Evolutionary conservation across 2,888 invertebrate species (phyloP), one percentile per base, ranked within the genome.

Genomic region (Toxonevra muliebris): DNA sequence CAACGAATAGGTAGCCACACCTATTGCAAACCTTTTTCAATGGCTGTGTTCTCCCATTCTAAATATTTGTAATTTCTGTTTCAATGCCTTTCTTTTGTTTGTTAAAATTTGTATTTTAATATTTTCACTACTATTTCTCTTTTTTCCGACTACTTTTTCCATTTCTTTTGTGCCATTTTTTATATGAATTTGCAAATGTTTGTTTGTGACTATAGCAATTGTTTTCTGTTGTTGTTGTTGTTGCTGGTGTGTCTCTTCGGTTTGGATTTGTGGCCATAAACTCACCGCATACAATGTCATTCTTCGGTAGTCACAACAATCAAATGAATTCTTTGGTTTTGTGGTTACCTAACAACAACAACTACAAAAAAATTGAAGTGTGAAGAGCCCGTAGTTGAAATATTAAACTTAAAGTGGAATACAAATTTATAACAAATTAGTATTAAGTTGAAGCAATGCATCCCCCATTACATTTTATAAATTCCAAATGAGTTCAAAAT

Each of bases 261-360:
- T 74, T 76, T 71, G n/a, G 72, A 75, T 75, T 76, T 76, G 76
- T 76, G 80, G 78, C 76, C 75, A 77, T 77, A 69, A 8, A 8
- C 19, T 45, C 19, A 10, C 40, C n/a, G 50, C 69, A 69, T 60
- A 66, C 30, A 45, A 50, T 17, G 48, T 20, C 63, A 7, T 42
- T 69, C 66, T 74, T 70, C 54, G 70, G 69, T 43, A 55, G 55
- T 30, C 12, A 48, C 48, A 48, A 48, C 15, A 48, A 48, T 12
- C 48, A n/a, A 15, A 15, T 48, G 48, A 48, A 48, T 48, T 48
- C 48, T 48, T 5, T 48, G 15, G 48, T 48, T 48, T 48, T 30
- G 30, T 30, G 30, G 30, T 30, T 30, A 7, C 3, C 30, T 30
- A 30, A 30, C 30, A 30, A 30, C 30, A 30, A 30, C 30, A 30